phyloP scores from a whole-genome alignment of 2,113 vertebrate species.

The Fregetta grallaria region DNA sequence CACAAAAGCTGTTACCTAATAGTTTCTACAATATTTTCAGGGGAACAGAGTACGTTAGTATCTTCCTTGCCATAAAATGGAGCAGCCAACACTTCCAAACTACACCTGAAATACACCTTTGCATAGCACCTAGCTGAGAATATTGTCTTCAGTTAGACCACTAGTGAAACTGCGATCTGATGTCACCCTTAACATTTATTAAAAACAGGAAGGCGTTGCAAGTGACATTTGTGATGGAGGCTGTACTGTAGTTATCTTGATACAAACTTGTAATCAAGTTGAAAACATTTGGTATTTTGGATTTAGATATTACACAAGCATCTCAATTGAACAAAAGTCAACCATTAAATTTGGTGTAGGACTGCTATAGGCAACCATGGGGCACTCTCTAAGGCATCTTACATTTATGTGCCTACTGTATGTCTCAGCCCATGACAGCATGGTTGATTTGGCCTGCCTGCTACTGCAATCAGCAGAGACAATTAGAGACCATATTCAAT shows the following conservation, averaged over 20 bases:
- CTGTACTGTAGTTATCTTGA: neutral
- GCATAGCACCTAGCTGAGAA: neutral
- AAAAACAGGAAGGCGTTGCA: neutral
- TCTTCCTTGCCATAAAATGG: neutral
- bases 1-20: neutral
- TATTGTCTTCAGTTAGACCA: neutral
- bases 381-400: neutral
- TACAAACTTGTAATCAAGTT: neutral
- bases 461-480: neutral
- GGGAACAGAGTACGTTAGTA: neutral
- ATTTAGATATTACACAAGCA: neutral
- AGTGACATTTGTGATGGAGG: neutral
- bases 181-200: neutral
- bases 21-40: neutral
- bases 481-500: neutral
- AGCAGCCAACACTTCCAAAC: neutral
- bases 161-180: neutral
- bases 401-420: neutral
- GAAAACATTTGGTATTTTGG: neutral
- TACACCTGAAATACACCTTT: neutral
- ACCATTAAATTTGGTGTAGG: neutral
- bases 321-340: neutral
- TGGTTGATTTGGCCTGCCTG: neutral
- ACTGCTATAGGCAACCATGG: neutral
- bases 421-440: neutral